Conservation (phyloP, 2,113 vertebrate genomes). For the Leiothrix lutea region DNA sequence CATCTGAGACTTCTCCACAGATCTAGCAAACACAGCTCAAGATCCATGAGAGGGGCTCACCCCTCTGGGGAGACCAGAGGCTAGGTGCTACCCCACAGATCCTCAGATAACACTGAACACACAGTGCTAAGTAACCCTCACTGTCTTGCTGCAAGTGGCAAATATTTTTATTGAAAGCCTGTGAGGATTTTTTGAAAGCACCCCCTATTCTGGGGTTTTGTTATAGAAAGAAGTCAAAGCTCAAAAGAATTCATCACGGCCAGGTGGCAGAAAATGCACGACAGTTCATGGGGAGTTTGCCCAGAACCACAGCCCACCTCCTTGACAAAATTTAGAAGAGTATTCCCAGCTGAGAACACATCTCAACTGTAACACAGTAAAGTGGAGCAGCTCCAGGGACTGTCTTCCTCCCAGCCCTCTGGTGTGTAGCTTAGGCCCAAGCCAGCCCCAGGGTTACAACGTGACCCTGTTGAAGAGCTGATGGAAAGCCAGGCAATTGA, state of each 20-base stretch:
- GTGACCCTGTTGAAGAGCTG: background rate
- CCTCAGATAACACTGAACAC: background rate
- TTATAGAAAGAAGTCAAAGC: background rate
- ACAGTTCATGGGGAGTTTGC: accelerated
- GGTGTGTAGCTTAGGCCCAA: background rate
- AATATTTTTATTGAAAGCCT: background rate
- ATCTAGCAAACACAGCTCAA: background rate
- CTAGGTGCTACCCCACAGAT: background rate
- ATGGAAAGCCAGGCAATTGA: background rate
- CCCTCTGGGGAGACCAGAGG: background rate
- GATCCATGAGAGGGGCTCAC: background rate
- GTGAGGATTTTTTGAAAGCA: background rate
- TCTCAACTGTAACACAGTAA: background rate
- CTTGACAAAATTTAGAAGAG: background rate
- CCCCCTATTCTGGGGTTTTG: background rate
- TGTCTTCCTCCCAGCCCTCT: background rate
- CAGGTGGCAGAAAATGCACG: background rate
- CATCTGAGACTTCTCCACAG: background rate
- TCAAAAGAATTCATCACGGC: background rate
- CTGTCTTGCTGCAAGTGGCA: background rate
- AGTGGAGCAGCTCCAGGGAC: background rate
- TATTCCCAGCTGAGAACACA: background rate
- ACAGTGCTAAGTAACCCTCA: background rate
- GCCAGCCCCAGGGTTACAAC: background rate
- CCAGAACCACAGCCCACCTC: background rate